A percentile compares a stretch with the other conserved stretches of the same genome.
These are phyloP conservation scores for Hemiprocne comata DNA, from an alignment of 2,113 vertebrate species.

Conservation along the genomic window DNA sequence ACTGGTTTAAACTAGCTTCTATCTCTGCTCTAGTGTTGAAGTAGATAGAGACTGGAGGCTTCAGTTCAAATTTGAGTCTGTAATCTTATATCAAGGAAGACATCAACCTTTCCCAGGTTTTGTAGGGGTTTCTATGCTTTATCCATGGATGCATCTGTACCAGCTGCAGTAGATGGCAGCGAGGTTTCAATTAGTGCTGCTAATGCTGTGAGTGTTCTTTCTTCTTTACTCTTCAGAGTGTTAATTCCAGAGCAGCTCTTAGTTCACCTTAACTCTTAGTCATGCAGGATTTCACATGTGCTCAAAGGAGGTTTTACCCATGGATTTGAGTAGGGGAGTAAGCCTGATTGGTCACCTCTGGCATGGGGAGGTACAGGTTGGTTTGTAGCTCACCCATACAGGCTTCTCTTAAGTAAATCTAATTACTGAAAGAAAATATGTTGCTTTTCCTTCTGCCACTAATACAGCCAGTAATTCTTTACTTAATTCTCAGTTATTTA, in stretches of 20 bases:
- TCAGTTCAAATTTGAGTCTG: background rate
- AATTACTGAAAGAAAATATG: background rate
- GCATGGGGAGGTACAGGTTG: background rate
- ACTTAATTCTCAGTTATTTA: background rate
- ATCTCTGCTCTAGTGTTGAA: background rate
- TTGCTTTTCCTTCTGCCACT: background rate
- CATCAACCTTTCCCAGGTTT: background rate
- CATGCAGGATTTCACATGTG: background rate
- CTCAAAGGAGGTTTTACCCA: background rate
- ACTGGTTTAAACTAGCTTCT: background rate
- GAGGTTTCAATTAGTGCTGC: background rate
- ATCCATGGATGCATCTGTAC: background rate
- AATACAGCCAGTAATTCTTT: background rate
- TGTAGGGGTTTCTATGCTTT: background rate
- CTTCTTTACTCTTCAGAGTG: background rate
- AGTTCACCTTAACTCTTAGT: too few relatives aligned
- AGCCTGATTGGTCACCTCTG: background rate
- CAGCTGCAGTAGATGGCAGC: background rate
- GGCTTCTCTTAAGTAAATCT: background rate
- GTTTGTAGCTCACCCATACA: background rate
- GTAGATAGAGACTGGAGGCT: background rate
- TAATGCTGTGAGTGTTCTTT: background rate
- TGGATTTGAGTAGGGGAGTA: background rate
- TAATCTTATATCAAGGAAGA: background rate
- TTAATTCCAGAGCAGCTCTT: background rate